A percentile compares a stretch with the other conserved stretches of the same genome.
Conservation (phyloP, 2,888 invertebrate species). For the Eudasyphora cyanicolor region DNA sequence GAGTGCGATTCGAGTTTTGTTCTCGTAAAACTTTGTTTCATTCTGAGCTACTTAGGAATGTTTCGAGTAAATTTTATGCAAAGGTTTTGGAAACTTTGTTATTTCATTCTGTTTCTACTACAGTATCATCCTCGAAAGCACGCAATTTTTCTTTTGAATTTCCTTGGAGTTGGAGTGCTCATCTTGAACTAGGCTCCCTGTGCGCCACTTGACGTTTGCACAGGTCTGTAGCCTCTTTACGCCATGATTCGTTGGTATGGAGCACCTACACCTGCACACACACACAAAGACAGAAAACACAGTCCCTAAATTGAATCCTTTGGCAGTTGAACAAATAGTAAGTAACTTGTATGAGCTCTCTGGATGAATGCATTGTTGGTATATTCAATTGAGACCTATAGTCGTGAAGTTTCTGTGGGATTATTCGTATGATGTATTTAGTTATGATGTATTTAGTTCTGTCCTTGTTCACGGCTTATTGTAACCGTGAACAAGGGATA, state of each 20-base stretch:
- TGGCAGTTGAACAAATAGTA: background rate
- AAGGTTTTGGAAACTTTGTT: constrained; percentile 33
- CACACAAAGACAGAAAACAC: background rate
- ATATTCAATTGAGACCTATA: too few relatives aligned
- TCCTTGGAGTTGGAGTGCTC: constrained; percentile 21
- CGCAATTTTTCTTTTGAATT: constrained; percentile 38
- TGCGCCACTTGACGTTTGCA: constrained; percentile 20
- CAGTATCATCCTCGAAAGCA: background rate
- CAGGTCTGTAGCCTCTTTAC: background rate
- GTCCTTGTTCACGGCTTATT: too few relatives aligned
- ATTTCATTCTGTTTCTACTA: background rate
- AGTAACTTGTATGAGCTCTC: background rate
- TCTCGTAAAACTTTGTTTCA: constrained; percentile 26
- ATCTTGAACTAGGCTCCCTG: constrained; percentile 14
- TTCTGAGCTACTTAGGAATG: constrained; percentile 12
- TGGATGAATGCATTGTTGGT: too few relatives aligned
- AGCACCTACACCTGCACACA: background rate
- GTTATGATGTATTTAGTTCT: too few relatives aligned
- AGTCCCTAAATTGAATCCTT: constrained; percentile 8
- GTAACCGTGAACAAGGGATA: too few relatives aligned
- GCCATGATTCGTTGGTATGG: background rate
- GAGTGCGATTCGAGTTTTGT: background rate
- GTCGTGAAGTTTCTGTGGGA: too few relatives aligned
- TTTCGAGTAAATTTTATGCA: constrained; percentile 24
- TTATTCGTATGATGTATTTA: too few relatives aligned